Evolutionary conservation across 1,140 invertebrate species (phyloP), one percentile per base, ranked within the genome.

Genomic region (Idris sp.): DNA sequence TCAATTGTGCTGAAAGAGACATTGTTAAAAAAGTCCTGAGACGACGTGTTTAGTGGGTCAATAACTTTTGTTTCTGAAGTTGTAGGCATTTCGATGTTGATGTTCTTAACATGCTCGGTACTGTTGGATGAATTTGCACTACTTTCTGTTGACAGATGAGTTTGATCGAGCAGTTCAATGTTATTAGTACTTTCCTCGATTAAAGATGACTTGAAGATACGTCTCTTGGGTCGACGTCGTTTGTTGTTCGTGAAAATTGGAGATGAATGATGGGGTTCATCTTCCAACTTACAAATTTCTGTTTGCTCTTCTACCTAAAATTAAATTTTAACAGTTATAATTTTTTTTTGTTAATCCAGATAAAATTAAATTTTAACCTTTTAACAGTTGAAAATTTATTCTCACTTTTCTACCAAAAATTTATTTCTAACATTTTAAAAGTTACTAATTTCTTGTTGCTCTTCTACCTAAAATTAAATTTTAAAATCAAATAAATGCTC

Each of bases 21-120:
- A 65, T 82, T 79, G 6, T 25, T 64, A 36, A 82, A 83, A 49
- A 83, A 82, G 25, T 82, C 79, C 65, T 83, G 74, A 4, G 81
- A 76, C 3, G 80, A 80, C 10, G 53, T 74, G 35, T 78, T 78
- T 16, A 48, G 51, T 14, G 7, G 35, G 16, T 41, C 22, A 2
- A 4, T 4, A 10, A 31, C 16, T 54, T 36, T 48, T 3, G 40
- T 28, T 13, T 15, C 30, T n/a, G 11, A 0, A 2, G 25, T 9
- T 4, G 13, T 2, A 1, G 13, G 10, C 18, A 19, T 14, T 3
- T 14, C 46, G 2, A 33, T 22, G 8, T 10, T 48, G 33, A n/a
- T 14, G 4, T 14, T 2, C 7, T 10, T 53, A 9, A 30, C 5
- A n/a, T 9, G 33, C 38, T 69, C 46, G 15, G 25, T n/a, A 25